Evolutionary conservation across 2,113 vertebrate genomes (phyloP), one percentile per base, ranked within the genome.

Genomic region (Mesocricetus auratus): DNA sequence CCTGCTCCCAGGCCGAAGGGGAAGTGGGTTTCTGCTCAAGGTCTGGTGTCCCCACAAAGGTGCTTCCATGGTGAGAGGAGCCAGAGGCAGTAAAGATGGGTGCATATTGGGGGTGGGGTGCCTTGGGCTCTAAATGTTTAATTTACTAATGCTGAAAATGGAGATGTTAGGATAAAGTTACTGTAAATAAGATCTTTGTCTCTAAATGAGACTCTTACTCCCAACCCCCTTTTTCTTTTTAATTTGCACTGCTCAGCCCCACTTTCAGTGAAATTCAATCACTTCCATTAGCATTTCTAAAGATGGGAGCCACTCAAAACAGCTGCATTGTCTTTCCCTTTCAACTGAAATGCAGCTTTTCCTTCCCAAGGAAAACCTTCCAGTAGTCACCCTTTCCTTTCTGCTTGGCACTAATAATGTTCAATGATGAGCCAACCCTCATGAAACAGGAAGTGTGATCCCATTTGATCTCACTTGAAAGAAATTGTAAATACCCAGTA

Each of bases 401-500:
- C 79, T 69, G 91, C 50, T 93, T 85, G 89, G 96, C 94, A 97
- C 93, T 96, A 90, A 97, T 96, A 96, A 95, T 97, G 93, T 98
- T 98, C 96, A 96, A 90, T 94, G 92, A 88, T 86, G 92, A 94
- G 95, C 96, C 68, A 74, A 95, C 21, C 95, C 77, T 89, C 86
- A 31, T 29, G 96, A 60, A 98, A 97, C 64, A 97, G 91, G 96
- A 98, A 98, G 96, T 96, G 33, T 97, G 98, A 97, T 95, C 97
- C 86, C 69, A 96, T 97, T 98, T 98, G 68, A 97, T 96, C 97
- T 98, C 75, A 96, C 79, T 95, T 98, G 94, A 98, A 98, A 97
- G 96, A 95, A 97, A 93, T 47, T 95, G 90, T 97, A 96, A 97
- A 97, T 95, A 97, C 83, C 94, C 94, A 50, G 68, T 86, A 77